Base-by-base conservation (phyloP, 2,797 vertebrate genomes). In the Phoeniculus purpureus region DNA sequence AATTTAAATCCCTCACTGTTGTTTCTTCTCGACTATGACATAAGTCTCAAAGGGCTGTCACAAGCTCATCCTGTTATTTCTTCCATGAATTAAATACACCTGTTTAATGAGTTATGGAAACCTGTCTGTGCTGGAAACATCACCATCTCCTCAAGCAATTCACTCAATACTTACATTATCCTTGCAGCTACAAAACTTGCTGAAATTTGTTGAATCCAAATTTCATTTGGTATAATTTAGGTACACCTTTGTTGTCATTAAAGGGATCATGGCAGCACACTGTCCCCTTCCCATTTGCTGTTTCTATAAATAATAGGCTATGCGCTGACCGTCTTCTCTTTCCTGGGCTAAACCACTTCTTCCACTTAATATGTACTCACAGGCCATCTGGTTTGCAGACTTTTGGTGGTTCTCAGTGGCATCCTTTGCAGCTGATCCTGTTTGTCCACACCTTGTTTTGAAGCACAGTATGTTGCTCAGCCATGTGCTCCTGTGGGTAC, bases 121-220 rank as follows among this genome's bases (percentile, higher is more conserved):
- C 15, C 40, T 78, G 27, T 32, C 25, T 77, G 58, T 52, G 31
- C 76, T 67, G 61, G 54, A 70, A 70, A 66, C 23, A 27, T 37
- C 67, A 51, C 26, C 31, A 40, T 43, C 56, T 84, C 78, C 60
- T 52, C 64, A 25, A 34, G 75, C 60, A 56, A 61, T 25, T 79
- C 26, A 29, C 59, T 59, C 40, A 67, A 8, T 62, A 17, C 59
- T 73, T 66, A 61, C 8, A 59, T 21, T 62, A 67, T 40, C 52
- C 84, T 86, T 60, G 60, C 52, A 92, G 92, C 86, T 88, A 70
- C 71, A 81, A n/a, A 73, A 60, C 68, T 34, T 52, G 43, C 40
- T 19, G 25, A 31, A 37, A 37, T 37, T 37, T n/a, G 20, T 59
- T 88, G 58, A 81, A 75, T 18, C 25, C 29, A 55, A 26, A 59